Evolutionary conservation across 2,797 vertebrate genomes (phyloP), one percentile per base, ranked within the genome.

Genomic region (Uromys caudimaculatus): DNA sequence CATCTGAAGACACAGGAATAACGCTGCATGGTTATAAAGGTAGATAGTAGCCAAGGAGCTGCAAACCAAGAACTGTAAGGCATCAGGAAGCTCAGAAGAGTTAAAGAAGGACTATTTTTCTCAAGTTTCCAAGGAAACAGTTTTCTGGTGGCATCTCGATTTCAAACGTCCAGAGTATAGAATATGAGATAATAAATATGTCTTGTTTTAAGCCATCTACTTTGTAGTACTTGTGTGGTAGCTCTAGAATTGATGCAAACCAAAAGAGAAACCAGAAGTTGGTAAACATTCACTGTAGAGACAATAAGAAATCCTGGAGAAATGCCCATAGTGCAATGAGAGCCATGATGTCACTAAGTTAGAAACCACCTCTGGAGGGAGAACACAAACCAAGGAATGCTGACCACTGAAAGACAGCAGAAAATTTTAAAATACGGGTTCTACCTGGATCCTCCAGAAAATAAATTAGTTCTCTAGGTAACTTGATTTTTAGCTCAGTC

Each of bases 11-110:
- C 58, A 58, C 3, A 21, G n/a, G 38, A 14, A 60, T 29, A 58
- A 64, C 1, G 1, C 16, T 50, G 7, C 13, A 5, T 50, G 13
- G 17, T 1, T 0, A 35, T n/a, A 17, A 88, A 47, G 1, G 29
- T 14, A 87, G 91, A 95, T 6, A 92, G 6, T 24, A 12, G 23
- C 44, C 41, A 52, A 4, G 1, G 62, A 38, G 21, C 47, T 52
- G 6, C 29, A 78, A 60, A 23, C 73, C 56, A 76, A 5, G 8
- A n/a, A 52, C 23, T 50, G 41, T n/a, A 75, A 78, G 60, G 0
- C 6, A 44, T 5, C 10, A 19, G 71, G 60, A 76, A 62, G 41
- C 19, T 27, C 69, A 6, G 38, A 60, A 23, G 13, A 69, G 5
- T 6, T 14, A 83, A 88, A 47, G 38, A 75, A 76, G 41, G 29